Conservation (phyloP, 2,113 vertebrate species). For the Diphyllodes magnificus region DNA sequence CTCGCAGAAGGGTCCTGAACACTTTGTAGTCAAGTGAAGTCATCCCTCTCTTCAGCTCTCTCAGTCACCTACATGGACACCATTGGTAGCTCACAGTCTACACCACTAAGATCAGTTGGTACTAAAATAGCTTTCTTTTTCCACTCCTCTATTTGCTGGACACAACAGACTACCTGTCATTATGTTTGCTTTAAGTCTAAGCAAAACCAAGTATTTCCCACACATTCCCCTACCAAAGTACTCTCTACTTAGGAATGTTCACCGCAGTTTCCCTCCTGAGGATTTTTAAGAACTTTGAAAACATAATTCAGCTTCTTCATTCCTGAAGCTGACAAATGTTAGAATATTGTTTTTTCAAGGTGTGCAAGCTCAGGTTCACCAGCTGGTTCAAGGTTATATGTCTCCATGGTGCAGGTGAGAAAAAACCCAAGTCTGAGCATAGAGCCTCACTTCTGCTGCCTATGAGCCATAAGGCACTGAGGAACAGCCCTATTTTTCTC, state of each 20-base stretch:
- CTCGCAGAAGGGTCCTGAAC: neutral
- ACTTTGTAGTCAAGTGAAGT: neutral
- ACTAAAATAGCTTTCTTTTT: neutral
- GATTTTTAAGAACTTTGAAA: neutral
- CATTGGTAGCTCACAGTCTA: neutral
- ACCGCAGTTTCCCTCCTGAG: neutral
- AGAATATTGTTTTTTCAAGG: neutral
- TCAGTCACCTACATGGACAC: neutral
- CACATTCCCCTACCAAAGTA: neutral
- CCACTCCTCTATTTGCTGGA: neutral
- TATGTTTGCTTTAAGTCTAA: neutral
- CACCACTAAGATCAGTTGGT: neutral
- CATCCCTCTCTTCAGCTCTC: neutral
- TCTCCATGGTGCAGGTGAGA: neutral
- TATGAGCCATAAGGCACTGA: neutral
- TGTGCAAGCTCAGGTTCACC: neutral
- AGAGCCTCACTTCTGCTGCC: neutral
- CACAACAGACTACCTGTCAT: neutral
- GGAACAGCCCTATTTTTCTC: neutral
- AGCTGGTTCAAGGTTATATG: neutral
- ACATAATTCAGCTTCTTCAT: neutral
- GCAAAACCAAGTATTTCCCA: neutral
- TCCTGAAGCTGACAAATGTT: neutral
- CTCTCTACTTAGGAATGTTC: neutral
- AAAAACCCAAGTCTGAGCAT: rapidly evolving